Percentiles rank a stretch among this genome's conserved stretches.
phyloP scores from a whole-genome alignment of 2,113 vertebrate species.

The Eudyptes chrysolophus region DNA sequence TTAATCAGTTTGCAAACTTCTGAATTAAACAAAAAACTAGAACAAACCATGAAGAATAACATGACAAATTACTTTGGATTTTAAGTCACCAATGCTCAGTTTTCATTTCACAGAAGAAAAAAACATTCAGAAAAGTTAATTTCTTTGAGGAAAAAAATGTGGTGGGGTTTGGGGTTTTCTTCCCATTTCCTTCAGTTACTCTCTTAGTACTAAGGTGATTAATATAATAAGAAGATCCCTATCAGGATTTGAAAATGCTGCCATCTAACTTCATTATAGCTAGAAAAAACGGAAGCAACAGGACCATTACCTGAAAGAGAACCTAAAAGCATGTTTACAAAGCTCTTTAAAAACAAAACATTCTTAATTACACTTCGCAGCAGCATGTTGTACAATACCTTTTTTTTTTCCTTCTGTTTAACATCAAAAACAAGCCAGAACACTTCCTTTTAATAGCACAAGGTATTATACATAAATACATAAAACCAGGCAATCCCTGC shows the following conservation, averaged over 20 bases:
- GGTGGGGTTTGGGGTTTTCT: background rate
- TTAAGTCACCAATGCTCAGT: background rate
- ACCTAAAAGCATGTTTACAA: background rate
- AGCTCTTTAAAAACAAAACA: background rate
- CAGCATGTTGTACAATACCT: background rate
- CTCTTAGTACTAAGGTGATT: background rate
- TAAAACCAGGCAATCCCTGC: background rate
- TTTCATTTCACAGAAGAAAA: background rate
- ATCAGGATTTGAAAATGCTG: background rate
- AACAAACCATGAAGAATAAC: background rate
- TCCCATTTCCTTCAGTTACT: background rate
- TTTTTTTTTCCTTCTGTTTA: background rate
- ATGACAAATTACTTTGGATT: background rate
- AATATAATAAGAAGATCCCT: background rate
- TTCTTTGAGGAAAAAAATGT: background rate
- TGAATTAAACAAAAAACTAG: background rate
- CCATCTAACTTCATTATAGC: background rate
- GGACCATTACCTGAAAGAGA: background rate
- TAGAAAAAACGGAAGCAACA: background rate
- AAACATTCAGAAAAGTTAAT: background rate
- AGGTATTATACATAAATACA: background rate
- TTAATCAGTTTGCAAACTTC: background rate
- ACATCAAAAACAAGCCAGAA: background rate
- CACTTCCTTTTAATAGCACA: background rate
- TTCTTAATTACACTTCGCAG: background rate